A percentile compares a stretch with the other conserved stretches of the same genome.
phyloP scores from a whole-genome alignment of 2,797 vertebrate species.

The Choloepus didactylus region DNA sequence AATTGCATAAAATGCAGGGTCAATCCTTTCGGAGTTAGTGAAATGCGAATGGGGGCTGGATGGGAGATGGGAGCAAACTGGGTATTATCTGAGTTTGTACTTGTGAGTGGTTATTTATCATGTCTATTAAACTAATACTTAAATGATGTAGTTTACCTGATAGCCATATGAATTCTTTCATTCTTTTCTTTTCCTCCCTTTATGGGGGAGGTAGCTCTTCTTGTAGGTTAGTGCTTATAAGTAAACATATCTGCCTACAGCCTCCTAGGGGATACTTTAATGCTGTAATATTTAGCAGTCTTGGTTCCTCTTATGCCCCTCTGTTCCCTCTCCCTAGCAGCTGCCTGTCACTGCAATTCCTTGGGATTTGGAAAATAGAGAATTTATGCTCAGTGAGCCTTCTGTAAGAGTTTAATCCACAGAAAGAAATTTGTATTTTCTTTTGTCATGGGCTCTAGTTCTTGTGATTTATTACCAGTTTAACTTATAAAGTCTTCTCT shows the following conservation, averaged over 20 bases:
- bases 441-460: neutral
- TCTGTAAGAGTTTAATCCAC: neutral
- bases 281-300: neutral
- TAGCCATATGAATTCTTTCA: neutral
- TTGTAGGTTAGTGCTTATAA: neutral
- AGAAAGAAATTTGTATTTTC: neutral
- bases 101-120: neutral
- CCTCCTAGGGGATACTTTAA: neutral
- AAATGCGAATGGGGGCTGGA: neutral
- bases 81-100: neutral
- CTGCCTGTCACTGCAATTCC: neutral
- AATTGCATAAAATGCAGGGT: neutral
- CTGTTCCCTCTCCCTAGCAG: too few species aligned
- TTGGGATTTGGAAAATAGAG: conserved; percentile 20
- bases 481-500: neutral
- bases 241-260: neutral
- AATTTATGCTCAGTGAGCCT: conserved; percentile 8
- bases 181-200: neutral
- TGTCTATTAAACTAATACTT: neutral
- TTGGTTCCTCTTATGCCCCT: neutral
- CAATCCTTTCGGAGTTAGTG: neutral
- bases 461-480: neutral
- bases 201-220: neutral
- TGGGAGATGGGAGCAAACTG: neutral
- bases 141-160: neutral